phyloP scores from a whole-genome alignment of 2,888 invertebrate genomes.

The Serrognathus titanus region DNA sequence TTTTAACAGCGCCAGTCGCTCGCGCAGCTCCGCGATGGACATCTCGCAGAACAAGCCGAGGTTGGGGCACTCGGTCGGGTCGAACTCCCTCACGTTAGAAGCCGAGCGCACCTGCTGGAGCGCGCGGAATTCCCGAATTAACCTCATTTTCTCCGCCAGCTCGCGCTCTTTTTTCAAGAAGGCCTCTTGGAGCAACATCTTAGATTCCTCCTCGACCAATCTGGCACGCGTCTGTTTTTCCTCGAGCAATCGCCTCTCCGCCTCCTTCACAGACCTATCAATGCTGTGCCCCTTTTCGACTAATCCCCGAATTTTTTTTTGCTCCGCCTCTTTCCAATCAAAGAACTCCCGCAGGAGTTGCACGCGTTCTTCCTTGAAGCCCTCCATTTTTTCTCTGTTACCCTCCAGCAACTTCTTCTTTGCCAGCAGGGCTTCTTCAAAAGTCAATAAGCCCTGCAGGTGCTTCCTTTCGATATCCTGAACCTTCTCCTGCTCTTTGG shows the following conservation, averaged over 20 bases:
- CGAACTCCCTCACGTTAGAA: constrained; percentile 52
- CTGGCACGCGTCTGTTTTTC: constrained; percentile 53
- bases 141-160: constrained; percentile 40
- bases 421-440: constrained; percentile 59
- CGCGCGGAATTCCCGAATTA: constrained; percentile 47
- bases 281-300: constrained; percentile 52
- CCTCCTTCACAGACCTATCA: constrained; percentile 52
- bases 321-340: constrained; percentile 51
- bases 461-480: constrained; percentile 59
- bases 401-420: constrained; percentile 51
- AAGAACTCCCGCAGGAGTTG: constrained; percentile 53
- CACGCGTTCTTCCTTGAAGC: constrained; percentile 53
- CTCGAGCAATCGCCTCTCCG: constrained; percentile 53
- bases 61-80: constrained; percentile 58
- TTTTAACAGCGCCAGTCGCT: constrained; percentile 53
- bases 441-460: constrained; percentile 55
- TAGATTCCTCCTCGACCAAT: constrained; percentile 53
- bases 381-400: constrained; percentile 53
- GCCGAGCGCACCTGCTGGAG: constrained; percentile 40
- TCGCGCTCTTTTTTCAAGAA: constrained; percentile 42
- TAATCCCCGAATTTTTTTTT: constrained; percentile 51
- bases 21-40: constrained; percentile 61
- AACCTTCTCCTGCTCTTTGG: constrained; percentile 51
- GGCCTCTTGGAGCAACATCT: constrained; percentile 37
- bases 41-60: constrained; percentile 62